Evolutionary conservation across 2,888 invertebrate genomes (phyloP).

Genomic region (Tetramorium bicarinatum): DNA sequence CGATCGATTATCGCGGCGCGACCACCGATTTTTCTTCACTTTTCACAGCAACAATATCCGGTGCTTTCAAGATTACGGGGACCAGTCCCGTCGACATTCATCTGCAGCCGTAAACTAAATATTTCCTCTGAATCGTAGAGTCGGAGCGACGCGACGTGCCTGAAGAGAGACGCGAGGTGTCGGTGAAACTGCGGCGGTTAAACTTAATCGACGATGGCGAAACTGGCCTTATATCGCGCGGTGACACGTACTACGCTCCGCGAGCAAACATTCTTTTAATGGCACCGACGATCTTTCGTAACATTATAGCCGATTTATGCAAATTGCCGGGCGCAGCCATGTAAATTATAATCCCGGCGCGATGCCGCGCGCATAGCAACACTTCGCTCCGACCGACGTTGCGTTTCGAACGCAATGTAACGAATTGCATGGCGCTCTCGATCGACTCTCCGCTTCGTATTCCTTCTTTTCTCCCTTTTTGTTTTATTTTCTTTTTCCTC

Average conservation of each 20-base stretch:
- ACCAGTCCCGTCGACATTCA: background rate
- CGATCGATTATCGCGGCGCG: slow-evolving; percentile 66
- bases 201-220: slow-evolving; percentile 33
- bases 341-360: slow-evolving; percentile 49
- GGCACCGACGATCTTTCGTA: slow-evolving; percentile 51
- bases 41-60: background rate
- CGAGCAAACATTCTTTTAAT: slow-evolving; percentile 53
- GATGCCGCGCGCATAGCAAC: slow-evolving; percentile 53
- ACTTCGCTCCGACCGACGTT: background rate
- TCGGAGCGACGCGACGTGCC: background rate
- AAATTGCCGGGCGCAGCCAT: slow-evolving; percentile 51
- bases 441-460: slow-evolving; percentile 30
- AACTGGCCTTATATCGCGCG: slow-evolving; percentile 27
- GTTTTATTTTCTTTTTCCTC: background rate
- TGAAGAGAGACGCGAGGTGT: background rate
- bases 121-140: background rate
- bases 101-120: background rate
- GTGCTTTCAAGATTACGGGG: background rate
- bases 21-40: background rate
- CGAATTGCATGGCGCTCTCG: slow-evolving; percentile 44
- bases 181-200: slow-evolving; percentile 22
- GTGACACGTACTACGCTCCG: slow-evolving; percentile 38
- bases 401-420: slow-evolving; percentile 14
- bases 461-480: background rate
- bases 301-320: slow-evolving; percentile 54